Base-by-base conservation (phyloP, 1,140 invertebrate genomes). In the Centruroides sculpturatus region DNA sequence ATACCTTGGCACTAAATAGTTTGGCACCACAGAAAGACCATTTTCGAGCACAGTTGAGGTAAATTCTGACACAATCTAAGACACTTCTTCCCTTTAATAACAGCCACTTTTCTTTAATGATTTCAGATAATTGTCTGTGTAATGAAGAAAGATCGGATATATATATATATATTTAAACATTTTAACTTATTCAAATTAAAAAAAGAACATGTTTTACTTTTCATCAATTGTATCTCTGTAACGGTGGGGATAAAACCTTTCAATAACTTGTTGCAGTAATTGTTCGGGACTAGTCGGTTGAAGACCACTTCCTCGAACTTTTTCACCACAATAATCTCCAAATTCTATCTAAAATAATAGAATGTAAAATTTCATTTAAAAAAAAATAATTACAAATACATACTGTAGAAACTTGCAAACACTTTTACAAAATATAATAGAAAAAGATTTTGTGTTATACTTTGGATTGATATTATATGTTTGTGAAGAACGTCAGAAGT, bases 21-120 rank as follows among this genome's bases (percentile, higher is more conserved):
- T 87, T 86, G 59, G 91, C 88, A 56, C 92, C 92, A 71, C 93
- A 96, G 73, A 89, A 92, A 35, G 87, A 88, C 92, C 92, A 96
- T 72, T 95, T 95, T 65, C 92, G 81, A 5, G 90, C 90, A 69
- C 92, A 96, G 56, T 91, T 96, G 58, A 97, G 78, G 76, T 94
- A 96, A 70, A 95, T 94, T 64, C 92, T 78, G 11, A 95, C 90
- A 75, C 93, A 96, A 76, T 97, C 93, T 9, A 85, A 70, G 41
- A 85, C 80, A 55, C 82, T 89, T 41, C 90, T 81, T 2, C 91
- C 92, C 73, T 86, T 85, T 3, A 97, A 75, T n/a, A 87, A 82
- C 60, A 83, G 79, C 93, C 93, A 97, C 69, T 95, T 94, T 54
- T 81, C 13, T 52, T 61, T 58, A 12, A 64, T 64, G 52, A 49